Conservation (phyloP, 2,113 vertebrate genomes). For the Pyrgilauda ruficollis region DNA sequence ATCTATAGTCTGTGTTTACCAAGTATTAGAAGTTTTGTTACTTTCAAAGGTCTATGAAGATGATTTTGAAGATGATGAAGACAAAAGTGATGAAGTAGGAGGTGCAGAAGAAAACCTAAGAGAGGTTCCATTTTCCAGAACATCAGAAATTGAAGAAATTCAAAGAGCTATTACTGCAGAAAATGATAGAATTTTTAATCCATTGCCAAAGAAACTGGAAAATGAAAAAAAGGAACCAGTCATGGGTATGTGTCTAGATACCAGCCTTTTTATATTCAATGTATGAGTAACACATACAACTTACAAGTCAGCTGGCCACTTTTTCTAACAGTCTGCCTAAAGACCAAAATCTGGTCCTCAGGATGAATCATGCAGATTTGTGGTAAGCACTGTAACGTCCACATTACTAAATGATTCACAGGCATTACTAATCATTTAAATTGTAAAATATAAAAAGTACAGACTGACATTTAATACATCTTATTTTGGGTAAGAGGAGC, state of each 20-base stretch:
- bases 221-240: constrained; percentile 11
- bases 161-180: constrained; percentile 89
- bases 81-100: constrained; percentile 34
- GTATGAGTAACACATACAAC: not conserved
- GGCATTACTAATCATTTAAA: constrained; percentile 16
- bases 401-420: constrained; percentile 38
- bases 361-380: constrained; percentile 29
- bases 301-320: not conserved
- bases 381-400: not conserved
- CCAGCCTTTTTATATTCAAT: not conserved
- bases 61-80: constrained; percentile 89
- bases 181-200: constrained; percentile 78
- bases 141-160: constrained; percentile 85
- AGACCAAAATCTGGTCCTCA: constrained; percentile 25
- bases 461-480: constrained; percentile 12
- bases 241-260: constrained; percentile 58
- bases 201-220: constrained; percentile 41
- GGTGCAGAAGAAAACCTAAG: not conserved
- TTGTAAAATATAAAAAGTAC: constrained; percentile 18
- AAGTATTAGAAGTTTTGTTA: not conserved
- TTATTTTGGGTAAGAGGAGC: constrained; percentile 20
- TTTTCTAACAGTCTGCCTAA: not conserved
- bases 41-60: constrained; percentile 88
- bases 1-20: not conserved
- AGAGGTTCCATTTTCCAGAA: constrained; percentile 58